phyloP scores from a whole-genome alignment of 1,140 invertebrate species.

The Pseudomyrmex cubaensis region DNA sequence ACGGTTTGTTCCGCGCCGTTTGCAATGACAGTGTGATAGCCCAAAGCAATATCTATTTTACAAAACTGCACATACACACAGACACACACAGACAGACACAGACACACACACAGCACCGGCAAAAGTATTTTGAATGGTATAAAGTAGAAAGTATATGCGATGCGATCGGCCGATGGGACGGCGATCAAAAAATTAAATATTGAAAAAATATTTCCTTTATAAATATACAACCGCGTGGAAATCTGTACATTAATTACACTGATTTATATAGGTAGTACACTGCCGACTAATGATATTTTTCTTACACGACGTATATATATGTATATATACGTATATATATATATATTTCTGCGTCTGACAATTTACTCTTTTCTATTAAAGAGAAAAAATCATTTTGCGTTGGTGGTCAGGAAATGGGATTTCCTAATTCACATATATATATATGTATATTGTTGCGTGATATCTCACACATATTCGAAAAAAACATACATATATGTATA shows the following conservation, averaged over 20 bases:
- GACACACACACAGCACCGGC: neutral
- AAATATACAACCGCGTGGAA: neutral
- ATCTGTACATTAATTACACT: neutral
- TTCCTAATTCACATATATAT: constrained; percentile 6
- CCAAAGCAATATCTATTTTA: constrained; percentile 72
- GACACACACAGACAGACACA: neutral
- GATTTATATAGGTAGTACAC: constrained; percentile 12
- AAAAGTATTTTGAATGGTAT: neutral
- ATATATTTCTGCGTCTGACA: neutral
- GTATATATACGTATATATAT: too few relatives aligned
- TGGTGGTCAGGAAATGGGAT: constrained; percentile 7
- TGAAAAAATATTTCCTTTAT: neutral
- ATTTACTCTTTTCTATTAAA: constrained; percentile 19
- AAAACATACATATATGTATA: neutral
- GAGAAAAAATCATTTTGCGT: constrained; percentile 12
- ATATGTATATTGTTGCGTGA: constrained; percentile 2
- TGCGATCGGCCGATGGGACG: neutral
- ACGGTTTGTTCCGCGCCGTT: constrained; percentile 12
- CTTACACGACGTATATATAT: neutral
- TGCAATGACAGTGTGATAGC: constrained; percentile 70
- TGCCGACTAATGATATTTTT: constrained; percentile 19
- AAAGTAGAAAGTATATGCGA: too few relatives aligned
- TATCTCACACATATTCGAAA: constrained; percentile 5
- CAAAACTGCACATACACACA: constrained; percentile 8
- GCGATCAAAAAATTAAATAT: neutral